A percentile compares a stretch with the other conserved stretches of the same genome.
Conservation (phyloP, 2,113 vertebrate genomes). For the Gobio gobio region DNA sequence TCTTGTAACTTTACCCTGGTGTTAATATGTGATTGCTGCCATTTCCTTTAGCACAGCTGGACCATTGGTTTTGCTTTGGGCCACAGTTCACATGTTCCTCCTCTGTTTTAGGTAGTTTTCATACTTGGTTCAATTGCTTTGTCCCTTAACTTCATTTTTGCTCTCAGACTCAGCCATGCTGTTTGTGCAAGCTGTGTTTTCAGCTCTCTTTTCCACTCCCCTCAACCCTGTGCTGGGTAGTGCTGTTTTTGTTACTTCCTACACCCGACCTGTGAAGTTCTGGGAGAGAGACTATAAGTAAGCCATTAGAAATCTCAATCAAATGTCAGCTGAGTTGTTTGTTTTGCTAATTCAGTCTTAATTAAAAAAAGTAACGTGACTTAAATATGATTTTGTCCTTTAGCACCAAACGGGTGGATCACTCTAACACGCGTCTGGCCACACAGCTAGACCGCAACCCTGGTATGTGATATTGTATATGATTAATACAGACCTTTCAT, state of each 20-base stretch:
- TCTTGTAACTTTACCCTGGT: not conserved
- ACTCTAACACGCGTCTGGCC: constrained; percentile 89
- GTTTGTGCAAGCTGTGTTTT: constrained; percentile 88
- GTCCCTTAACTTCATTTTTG: constrained; percentile 64
- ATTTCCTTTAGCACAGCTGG: not conserved
- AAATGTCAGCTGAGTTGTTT: not conserved
- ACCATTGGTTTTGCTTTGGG: not conserved
- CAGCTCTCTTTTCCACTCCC: constrained; percentile 86
- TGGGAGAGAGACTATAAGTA: constrained; percentile 94
- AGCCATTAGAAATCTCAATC: constrained; percentile 50
- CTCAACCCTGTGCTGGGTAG: constrained; percentile 90
- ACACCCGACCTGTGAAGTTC: constrained; percentile 89
- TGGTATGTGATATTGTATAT: constrained; percentile 67
- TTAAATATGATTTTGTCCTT: constrained; percentile 29
- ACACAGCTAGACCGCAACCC: constrained; percentile 91
- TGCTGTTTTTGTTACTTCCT: constrained; percentile 89
- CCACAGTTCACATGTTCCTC: not conserved
- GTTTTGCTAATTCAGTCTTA: constrained; percentile 3
- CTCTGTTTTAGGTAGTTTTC: not conserved
- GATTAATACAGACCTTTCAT: not conserved
- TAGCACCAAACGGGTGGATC: constrained; percentile 90
- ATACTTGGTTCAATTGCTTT: not conserved
- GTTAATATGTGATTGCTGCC: not conserved
- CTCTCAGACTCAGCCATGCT: constrained; percentile 87
- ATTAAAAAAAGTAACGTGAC: not conserved